Evolutionary conservation across 2,797 vertebrate species (phyloP).

Genomic region (Epinephelus coioides): DNA sequence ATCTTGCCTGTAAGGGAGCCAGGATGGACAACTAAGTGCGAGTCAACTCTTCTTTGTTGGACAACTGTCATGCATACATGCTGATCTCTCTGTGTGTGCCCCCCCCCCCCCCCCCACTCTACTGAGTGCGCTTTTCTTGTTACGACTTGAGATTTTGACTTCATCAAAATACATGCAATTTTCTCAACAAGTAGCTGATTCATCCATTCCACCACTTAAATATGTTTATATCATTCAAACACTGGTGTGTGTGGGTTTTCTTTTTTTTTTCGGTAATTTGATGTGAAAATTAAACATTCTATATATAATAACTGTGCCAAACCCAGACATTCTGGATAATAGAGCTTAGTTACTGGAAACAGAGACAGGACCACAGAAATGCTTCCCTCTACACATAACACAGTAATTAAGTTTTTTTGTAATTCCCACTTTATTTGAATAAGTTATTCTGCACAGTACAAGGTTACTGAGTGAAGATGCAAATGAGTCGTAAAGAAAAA

Average conservation of each 20-base stretch:
- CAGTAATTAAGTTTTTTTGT: constrained; percentile 60
- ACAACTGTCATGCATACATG: too few relatives aligned
- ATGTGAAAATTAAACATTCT: constrained; percentile 5
- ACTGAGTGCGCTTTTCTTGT: too few relatives aligned
- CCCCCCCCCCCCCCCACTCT: too few relatives aligned
- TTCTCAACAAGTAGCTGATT: constrained; percentile 18
- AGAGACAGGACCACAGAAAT: constrained; percentile 56
- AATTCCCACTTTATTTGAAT: constrained; percentile 79
- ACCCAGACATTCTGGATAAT: constrained; percentile 20
- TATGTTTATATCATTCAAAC: neutral
- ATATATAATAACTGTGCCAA: constrained; percentile 16
- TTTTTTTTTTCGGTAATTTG: neutral
- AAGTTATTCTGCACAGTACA: constrained; percentile 66
- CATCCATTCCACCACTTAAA: neutral
- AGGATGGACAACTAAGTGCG: too few relatives aligned
- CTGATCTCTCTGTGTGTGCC: too few relatives aligned
- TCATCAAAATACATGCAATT: neutral
- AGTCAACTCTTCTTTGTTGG: too few relatives aligned
- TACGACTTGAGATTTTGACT: neutral
- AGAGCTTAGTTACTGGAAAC: constrained; percentile 27
- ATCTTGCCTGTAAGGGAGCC: too few relatives aligned
- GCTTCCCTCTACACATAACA: constrained; percentile 73
- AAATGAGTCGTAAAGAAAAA: constrained; percentile 60
- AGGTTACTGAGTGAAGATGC: constrained; percentile 50
- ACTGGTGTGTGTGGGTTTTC: neutral